A percentile compares a stretch with the other conserved stretches of the same genome.
phyloP scores from a whole-genome alignment of 1,140 invertebrate species.

The Drosophila sechellia region DNA sequence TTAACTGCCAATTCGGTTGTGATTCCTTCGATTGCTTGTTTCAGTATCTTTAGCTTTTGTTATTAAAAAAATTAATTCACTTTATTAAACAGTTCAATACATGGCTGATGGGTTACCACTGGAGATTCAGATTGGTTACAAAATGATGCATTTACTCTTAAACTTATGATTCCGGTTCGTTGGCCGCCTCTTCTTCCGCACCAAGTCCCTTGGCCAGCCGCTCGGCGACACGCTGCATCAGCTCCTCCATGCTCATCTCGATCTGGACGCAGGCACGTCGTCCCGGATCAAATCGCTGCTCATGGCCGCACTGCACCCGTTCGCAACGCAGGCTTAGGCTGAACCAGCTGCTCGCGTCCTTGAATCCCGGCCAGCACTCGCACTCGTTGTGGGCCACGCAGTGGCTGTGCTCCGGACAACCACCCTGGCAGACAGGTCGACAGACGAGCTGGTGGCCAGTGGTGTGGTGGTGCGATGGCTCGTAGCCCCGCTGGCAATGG shows the following conservation, averaged over 20 bases:
- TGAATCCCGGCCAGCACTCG: conserved; percentile 66
- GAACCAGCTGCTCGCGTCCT: conserved; percentile 74
- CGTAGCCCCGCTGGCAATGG: conserved; percentile 86
- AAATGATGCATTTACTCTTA: not conserved
- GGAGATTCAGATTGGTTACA: not conserved
- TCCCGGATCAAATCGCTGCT: conserved; percentile 67
- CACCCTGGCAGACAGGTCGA: conserved; percentile 69
- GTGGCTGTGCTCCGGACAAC: conserved; percentile 70
- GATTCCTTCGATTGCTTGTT: not conserved
- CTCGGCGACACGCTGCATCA: conserved; percentile 74
- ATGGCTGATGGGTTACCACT: not conserved
- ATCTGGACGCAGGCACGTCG: conserved; percentile 64
- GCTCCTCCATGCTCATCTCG: conserved; percentile 80
- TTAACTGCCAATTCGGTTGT: not conserved
- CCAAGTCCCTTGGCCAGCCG: conserved; percentile 61
- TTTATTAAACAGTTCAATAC: conserved; percentile 36
- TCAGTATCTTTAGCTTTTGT: not conserved
- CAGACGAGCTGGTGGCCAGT: conserved; percentile 57
- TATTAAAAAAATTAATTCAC: not conserved
- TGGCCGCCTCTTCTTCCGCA: conserved; percentile 13
- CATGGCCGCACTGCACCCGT: conserved; percentile 66
- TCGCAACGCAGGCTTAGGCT: conserved; percentile 59
- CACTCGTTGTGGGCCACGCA: conserved; percentile 74
- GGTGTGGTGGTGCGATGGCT: conserved; percentile 71
- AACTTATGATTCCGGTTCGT: conserved; percentile 8